These are phyloP conservation scores for Hemistola chrysoprasaria DNA, from an alignment of 2,888 invertebrate species.

Conservation along the genomic window DNA sequence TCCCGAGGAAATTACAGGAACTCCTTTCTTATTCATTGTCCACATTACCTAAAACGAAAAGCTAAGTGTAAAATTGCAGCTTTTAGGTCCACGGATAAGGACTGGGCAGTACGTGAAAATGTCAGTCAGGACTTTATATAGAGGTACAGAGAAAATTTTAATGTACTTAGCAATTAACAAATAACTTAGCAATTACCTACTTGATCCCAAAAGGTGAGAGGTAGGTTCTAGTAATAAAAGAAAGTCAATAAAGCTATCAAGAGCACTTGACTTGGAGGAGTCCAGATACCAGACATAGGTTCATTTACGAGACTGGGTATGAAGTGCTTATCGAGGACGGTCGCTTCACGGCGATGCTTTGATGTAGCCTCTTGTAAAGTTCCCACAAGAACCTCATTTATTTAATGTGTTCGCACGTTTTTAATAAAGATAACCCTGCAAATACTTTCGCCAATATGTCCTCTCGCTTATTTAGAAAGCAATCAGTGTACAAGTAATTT, in stretches of 20 bases:
- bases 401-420: conserved; percentile 9
- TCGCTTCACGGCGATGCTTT: neutral
- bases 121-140: too few relatives aligned
- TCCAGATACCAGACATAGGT: conserved; percentile 23
- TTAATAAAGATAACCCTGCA: neutral
- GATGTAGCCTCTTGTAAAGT: conserved; percentile 1
- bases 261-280: conserved; percentile 15
- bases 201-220: too few relatives aligned
- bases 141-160: too few relatives aligned
- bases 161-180: too few relatives aligned
- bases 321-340: conserved; percentile 5
- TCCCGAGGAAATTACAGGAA: too few relatives aligned
- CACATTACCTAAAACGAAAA: neutral
- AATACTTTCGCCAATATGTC: too few relatives aligned
- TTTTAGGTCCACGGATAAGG: too few relatives aligned
- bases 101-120: too few relatives aligned
- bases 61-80: neutral
- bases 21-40: too few relatives aligned
- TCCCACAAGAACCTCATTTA: conserved; percentile 1
- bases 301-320: conserved; percentile 21
- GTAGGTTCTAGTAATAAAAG: conserved; percentile 13
- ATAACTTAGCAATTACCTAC: too few relatives aligned
- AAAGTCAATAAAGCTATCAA: conserved; percentile 21
- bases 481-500: conserved; percentile 15
- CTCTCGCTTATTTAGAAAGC: too few relatives aligned